These are phyloP conservation scores for Salminus brasiliensis DNA, from an alignment of 2,113 vertebrate genomes.

Conservation along the genomic window DNA sequence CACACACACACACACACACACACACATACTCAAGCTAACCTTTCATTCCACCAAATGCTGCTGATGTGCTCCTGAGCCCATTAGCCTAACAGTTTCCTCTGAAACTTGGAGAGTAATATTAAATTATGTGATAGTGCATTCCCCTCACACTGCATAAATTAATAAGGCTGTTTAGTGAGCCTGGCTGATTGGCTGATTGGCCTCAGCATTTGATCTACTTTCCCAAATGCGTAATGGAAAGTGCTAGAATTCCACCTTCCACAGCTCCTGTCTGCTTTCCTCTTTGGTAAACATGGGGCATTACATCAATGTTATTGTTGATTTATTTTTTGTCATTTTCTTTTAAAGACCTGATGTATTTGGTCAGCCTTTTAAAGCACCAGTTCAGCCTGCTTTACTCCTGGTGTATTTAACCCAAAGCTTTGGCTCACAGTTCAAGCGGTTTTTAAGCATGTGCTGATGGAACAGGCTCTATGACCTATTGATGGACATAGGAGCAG, in stretches of 20 bases:
- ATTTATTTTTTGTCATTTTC: background rate
- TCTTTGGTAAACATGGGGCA: background rate
- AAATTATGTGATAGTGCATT: constrained; percentile 64
- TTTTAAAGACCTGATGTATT: background rate
- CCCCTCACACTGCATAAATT: constrained; percentile 59
- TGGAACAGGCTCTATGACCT: constrained; percentile 21
- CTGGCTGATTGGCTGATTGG: constrained; percentile 52
- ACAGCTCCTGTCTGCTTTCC: background rate
- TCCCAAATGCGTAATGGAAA: constrained; percentile 65
- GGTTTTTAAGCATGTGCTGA: constrained; percentile 25
- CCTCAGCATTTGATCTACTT: constrained; percentile 41
- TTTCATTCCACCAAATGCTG: constrained; percentile 63
- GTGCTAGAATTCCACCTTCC: constrained; percentile 47
- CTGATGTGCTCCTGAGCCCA: constrained; percentile 62
- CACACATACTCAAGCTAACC: constrained; percentile 42
- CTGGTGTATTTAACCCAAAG: constrained; percentile 17
- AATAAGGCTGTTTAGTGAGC: constrained; percentile 51
- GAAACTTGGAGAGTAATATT: constrained; percentile 63
- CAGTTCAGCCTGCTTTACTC: background rate
- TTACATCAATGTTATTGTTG: background rate
- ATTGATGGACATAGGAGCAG: constrained; percentile 30
- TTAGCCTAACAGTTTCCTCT: constrained; percentile 63
- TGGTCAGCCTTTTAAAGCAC: constrained; percentile 1
- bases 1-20: constrained; percentile 12
- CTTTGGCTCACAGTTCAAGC: constrained; percentile 1